Evolutionary conservation across 2,888 invertebrate genomes (phyloP).

Genomic region (Noctua janthina): DNA sequence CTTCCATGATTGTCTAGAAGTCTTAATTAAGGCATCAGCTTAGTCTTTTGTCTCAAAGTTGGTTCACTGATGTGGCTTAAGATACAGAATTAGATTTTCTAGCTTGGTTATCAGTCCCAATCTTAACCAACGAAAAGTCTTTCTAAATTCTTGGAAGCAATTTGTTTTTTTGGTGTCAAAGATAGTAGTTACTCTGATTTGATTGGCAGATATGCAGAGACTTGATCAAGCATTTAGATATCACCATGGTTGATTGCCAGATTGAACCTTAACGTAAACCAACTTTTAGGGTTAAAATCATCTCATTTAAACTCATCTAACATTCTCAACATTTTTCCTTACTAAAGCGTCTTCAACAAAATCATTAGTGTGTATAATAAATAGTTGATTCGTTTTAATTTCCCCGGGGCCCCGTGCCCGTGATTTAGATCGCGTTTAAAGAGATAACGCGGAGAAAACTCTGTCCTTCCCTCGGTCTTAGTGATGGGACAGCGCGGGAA

Average conservation of each 20-base stretch:
- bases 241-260: background rate
- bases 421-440: constrained; percentile 68
- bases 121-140: background rate
- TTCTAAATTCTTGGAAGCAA: background rate
- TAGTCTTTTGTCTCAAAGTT: background rate
- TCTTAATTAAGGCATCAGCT: constrained; percentile 3
- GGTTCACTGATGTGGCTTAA: background rate
- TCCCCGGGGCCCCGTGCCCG: constrained; percentile 65
- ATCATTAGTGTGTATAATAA: constrained; percentile 61
- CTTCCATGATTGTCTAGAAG: background rate
- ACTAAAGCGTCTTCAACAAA: constrained; percentile 31
- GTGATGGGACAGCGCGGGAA: constrained; percentile 1
- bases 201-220: background rate
- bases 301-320: background rate
- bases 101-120: background rate
- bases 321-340: constrained; percentile 17
- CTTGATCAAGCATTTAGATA: background rate
- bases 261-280: background rate
- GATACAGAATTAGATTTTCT: constrained; percentile 11
- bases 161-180: background rate
- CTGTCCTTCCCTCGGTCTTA: constrained; percentile 47
- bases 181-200: background rate
- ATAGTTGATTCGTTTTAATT: constrained; percentile 66
- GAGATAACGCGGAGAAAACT: constrained; percentile 58
- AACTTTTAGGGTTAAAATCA: background rate